Evolutionary conservation across 2,113 vertebrate genomes (phyloP).

Genomic region (Gorilla gorilla): DNA sequence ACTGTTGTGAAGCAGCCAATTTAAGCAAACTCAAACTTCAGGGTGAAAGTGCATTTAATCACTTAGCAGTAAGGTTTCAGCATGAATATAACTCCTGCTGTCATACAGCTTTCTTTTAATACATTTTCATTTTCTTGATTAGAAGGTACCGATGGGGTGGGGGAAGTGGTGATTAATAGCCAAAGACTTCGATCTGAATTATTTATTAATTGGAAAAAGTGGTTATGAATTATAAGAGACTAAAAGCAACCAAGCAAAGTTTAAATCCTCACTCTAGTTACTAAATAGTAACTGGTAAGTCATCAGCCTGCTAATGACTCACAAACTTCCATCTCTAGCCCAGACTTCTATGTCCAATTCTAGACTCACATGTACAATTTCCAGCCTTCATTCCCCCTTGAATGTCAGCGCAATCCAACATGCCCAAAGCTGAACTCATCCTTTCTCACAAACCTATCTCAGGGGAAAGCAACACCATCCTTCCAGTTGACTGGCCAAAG

Average conservation of each 20-base stretch:
- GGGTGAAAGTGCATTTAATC: not conserved
- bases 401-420: not conserved
- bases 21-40: not conserved
- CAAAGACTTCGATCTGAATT: not conserved
- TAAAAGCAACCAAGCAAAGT: not conserved
- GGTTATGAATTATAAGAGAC: not conserved
- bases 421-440: not conserved
- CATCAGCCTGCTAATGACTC: not conserved
- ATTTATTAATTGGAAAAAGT: constrained; percentile 13
- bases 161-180: not conserved
- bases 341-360: not conserved
- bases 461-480: not conserved
- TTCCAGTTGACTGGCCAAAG: not conserved
- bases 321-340: not conserved
- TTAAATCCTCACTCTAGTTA: not conserved
- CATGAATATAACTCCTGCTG: not conserved
- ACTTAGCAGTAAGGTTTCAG: not conserved
- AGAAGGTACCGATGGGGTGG: not conserved
- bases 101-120: not conserved
- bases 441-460: not conserved
- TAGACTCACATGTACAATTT: not conserved
- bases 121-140: not conserved
- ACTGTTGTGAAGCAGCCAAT: not conserved
- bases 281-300: not conserved
- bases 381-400: not conserved